phyloP scores from a whole-genome alignment of 1,140 invertebrate species.

The Liolophura sinensis region DNA sequence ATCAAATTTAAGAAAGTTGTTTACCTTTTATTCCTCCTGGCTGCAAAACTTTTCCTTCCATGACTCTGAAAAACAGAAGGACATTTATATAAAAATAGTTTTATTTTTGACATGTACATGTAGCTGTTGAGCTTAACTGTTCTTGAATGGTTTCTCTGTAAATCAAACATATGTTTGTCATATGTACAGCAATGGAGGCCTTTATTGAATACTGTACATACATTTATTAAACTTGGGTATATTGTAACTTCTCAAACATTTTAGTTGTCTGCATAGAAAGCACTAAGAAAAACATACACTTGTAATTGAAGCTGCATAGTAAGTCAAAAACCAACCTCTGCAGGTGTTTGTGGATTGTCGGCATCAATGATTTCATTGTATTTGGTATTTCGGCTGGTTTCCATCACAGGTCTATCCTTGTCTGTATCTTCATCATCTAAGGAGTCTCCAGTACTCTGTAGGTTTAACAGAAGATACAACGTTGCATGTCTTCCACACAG shows the following conservation, averaged over 20 bases:
- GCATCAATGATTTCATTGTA: constrained; percentile 62
- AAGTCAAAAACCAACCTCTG: constrained; percentile 28
- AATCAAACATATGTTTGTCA: no score
- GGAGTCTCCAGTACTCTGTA: constrained; percentile 69
- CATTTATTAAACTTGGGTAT: no score
- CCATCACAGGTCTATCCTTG: constrained; percentile 48
- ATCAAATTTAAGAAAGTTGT: neutral
- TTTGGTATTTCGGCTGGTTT: constrained; percentile 62
- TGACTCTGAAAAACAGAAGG: constrained; percentile 9
- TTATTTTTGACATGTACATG: no score
- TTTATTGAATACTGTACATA: no score
- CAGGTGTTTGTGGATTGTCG: constrained; percentile 41
- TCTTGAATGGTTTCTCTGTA: no score
- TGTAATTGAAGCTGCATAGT: neutral
- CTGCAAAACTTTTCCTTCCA: constrained; percentile 13
- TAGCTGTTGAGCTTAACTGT: no score
- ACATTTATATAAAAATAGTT: constrained; percentile 1
- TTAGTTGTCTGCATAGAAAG: no score
- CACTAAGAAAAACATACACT: no score
- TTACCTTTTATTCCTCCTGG: constrained; percentile 22
- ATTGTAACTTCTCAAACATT: no score
- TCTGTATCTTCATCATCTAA: constrained; percentile 63
- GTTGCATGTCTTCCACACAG: neutral
- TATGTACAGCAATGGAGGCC: no score
- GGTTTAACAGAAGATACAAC: neutral